Percentiles rank a stretch among this genome's conserved stretches.
These are phyloP conservation scores for Sycophaga agraensis DNA, from an alignment of 1,140 invertebrate species.

Conservation along the genomic window DNA sequence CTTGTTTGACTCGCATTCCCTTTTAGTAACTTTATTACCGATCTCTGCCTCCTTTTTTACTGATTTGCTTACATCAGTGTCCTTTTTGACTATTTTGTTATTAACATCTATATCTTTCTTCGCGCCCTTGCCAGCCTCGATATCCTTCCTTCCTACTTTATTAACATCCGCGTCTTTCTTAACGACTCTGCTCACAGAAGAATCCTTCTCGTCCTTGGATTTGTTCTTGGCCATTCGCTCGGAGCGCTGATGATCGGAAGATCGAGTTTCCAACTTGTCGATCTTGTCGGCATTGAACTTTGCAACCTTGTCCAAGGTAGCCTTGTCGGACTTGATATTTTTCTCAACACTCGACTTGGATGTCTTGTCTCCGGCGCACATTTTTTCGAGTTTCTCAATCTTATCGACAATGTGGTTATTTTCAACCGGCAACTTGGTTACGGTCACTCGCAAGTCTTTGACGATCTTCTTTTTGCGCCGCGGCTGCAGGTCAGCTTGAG, in stretches of 20 bases:
- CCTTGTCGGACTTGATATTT: conserved; percentile 35
- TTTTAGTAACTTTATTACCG: conserved; percentile 39
- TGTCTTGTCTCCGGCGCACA: conserved; percentile 35
- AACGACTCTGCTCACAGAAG: background rate
- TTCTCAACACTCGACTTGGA: conserved; percentile 36
- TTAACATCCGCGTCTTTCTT: conserved; percentile 8
- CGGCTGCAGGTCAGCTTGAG: conserved; percentile 45
- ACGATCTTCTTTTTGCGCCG: conserved; percentile 60
- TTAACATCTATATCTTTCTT: conserved; percentile 19
- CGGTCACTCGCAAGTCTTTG: conserved; percentile 59
- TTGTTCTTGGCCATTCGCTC: conserved; percentile 13
- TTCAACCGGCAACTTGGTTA: conserved; percentile 57
- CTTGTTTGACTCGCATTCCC: conserved; percentile 12
- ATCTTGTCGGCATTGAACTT: conserved; percentile 30
- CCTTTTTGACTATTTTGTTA: conserved; percentile 18
- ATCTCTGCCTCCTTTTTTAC: conserved; percentile 35
- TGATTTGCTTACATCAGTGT: background rate
- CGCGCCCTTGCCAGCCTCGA: background rate
- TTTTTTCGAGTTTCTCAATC: conserved; percentile 42
- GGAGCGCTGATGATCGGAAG: background rate
- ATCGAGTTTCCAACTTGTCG: conserved; percentile 28
- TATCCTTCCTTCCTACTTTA: conserved; percentile 14
- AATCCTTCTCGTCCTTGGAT: conserved; percentile 31
- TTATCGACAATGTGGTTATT: conserved; percentile 40
- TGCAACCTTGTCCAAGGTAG: conserved; percentile 25